These are phyloP conservation scores for Semaprochilodus insignis DNA, from an alignment of 2,797 vertebrate genomes.

Conservation along the genomic window DNA sequence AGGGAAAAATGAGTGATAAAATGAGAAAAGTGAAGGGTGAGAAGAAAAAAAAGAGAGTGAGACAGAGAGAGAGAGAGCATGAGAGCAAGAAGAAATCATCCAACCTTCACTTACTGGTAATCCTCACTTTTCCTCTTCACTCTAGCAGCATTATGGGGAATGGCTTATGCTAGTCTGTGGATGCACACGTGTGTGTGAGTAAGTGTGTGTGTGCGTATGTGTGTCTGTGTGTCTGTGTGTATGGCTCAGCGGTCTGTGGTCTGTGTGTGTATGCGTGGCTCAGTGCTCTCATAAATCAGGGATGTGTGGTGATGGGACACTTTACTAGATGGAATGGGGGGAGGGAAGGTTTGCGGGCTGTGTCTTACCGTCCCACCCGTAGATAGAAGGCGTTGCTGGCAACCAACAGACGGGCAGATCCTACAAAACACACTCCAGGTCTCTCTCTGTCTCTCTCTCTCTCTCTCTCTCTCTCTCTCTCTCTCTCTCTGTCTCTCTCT, in stretches of 20 bases:
- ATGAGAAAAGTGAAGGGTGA: conserved; percentile 20
- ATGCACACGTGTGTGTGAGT: background rate
- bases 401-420: background rate
- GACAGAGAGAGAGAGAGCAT: background rate
- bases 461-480: conserved; percentile 19
- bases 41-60: conserved; percentile 22
- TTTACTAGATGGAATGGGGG: background rate
- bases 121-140: conserved; percentile 33
- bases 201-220: background rate
- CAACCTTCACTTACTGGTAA: conserved; percentile 41
- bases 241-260: background rate
- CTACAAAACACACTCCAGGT: background rate
- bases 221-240: background rate
- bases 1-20: conserved; percentile 36
- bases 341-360: background rate
- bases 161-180: conserved; percentile 14
- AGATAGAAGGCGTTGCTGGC: background rate
- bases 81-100: conserved; percentile 14
- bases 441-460: conserved; percentile 17
- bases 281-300: conserved; percentile 20
- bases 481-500: conserved; percentile 9
- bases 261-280: background rate
- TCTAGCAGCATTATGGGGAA: conserved; percentile 26
- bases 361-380: background rate
- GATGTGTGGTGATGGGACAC: background rate